Evolutionary conservation across 2,797 vertebrate genomes (phyloP), one percentile per base, ranked within the genome.

Genomic region (Diplodus puntazzo): DNA sequence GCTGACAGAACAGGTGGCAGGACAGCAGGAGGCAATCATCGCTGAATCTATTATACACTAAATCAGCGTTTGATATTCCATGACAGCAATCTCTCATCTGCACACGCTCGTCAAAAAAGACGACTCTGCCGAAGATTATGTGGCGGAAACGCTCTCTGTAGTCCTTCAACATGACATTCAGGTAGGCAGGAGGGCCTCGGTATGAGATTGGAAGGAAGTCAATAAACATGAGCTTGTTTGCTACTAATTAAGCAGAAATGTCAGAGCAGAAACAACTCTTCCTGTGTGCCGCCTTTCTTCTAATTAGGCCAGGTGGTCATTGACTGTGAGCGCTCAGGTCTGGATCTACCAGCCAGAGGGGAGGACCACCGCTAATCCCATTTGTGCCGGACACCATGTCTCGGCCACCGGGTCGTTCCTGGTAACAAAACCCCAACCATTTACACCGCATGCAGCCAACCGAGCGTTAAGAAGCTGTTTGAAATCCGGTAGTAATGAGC

Each of bases 1-100:
- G 87, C 87, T 91, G 90, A 90, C 80, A 57, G 90, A 96, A 90
- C 95, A 95, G 94, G 93, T 94, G 94, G 93, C 69, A 25, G 83
- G 83, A 90, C 94, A 94, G 94, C 93, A 89, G 94, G 94, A 90
- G 78, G 87, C 75, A 25, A 81, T 93, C 87, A 61, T 82, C 91
- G 34, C 93, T 82, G 90, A 93, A 93, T 95, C 82, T 81, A 93
- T 95, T 91, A 91, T 78, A 86, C 88, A 83, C 87, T 90, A 92
- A 93, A 94, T 93, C 87, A 89, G 84, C 80, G 63, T 88, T 92
- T 93, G 75, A 92, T 92, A 91, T 91, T 92, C 88, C 62, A 53
- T 87, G 87, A 88, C 91, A 89, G 86, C 58, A 46, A 81, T 85
- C 73, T 68, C 75, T 90, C 76, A 88, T 89, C 73, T 65, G 65